Evolutionary conservation across 2,113 vertebrate genomes (phyloP).

Genomic region (Catharus fuscescens): DNA sequence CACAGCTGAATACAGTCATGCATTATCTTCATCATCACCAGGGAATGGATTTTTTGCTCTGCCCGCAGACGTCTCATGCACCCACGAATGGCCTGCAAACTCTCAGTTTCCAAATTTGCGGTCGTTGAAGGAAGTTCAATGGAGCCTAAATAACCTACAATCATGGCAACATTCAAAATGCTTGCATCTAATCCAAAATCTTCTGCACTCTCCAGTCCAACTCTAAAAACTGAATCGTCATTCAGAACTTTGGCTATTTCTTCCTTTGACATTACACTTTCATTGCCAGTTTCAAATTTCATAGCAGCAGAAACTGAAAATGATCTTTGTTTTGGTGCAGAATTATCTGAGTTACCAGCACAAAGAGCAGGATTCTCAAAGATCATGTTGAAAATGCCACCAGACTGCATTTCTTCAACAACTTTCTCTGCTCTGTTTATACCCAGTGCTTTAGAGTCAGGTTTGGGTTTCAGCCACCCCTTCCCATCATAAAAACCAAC

Average conservation of each 20-base stretch:
- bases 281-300: constrained; percentile 63
- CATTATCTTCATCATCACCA: constrained; percentile 95
- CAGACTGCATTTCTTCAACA: constrained; percentile 94
- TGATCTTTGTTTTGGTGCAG: constrained; percentile 73
- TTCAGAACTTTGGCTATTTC: constrained; percentile 79
- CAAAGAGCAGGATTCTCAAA: constrained; percentile 89
- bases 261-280: constrained; percentile 78
- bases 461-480: constrained; percentile 85
- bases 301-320: constrained; percentile 81
- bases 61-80: constrained; percentile 96
- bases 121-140: constrained; percentile 92
- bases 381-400: constrained; percentile 96
- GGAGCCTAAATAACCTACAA: constrained; percentile 95
- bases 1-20: constrained; percentile 92
- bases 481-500: constrained; percentile 82
- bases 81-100: constrained; percentile 94
- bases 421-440: constrained; percentile 95
- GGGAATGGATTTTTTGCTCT: constrained; percentile 93
- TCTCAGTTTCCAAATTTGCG: constrained; percentile 89
- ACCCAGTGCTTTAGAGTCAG: constrained; percentile 89
- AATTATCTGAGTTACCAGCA: constrained; percentile 77
- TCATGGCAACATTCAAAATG: constrained; percentile 95
- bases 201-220: constrained; percentile 73
- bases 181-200: constrained; percentile 84
- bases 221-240: constrained; percentile 83